Base-by-base conservation (phyloP, 2,113 vertebrate species). In the Vanacampus margaritifer region DNA sequence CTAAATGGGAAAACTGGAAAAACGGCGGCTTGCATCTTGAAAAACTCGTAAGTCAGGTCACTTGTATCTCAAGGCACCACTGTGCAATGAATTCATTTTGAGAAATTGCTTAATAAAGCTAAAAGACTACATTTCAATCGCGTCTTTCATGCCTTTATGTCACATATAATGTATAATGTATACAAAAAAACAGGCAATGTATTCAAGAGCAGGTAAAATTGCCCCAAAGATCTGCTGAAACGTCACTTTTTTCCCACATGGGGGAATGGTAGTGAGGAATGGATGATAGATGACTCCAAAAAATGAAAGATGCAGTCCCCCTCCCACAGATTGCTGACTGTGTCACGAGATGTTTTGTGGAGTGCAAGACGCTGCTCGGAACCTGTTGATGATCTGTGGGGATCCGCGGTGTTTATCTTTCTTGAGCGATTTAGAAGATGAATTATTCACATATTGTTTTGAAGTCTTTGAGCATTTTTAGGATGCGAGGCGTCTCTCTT, bases 391-490 rank as follows among this genome's bases (percentile, higher is more conserved):
- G 65, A 72, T 80, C 74, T 61, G 68, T 68, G 74, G 76, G 79
- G 80, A 73, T 69, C 72, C 56, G 24, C 39, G 58, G 41, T 10
- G 74, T 78, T 64, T 73, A 6, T 62, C 39, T 43, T 62, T 41
- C 23, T 17, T 17, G 13, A 43, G n/a, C 16, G 13, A 35, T 6
- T 21, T 19, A 8, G 60, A 62, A 26, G 68, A 74, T 73, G 63
- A 84, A 84, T 78, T 71, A 78, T 81, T 82, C 70, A 46, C n/a
- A 56, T 10, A 16, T 58, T 72, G 80, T 79, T 82, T 69, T 82
- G 51, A 81, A 81, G 78, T 43, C 69, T 66, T 62, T 65, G 12
- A 68, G 63, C 37, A 11, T 53, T 76, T n/a, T 35, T 14, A 69
- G 79, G 77, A 79, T 41, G 74, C 23, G 53, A 76, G 67, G 69